Evolutionary conservation across 2,113 vertebrate species (phyloP).

Genomic region (Cyprinodon brontotheroides): DNA sequence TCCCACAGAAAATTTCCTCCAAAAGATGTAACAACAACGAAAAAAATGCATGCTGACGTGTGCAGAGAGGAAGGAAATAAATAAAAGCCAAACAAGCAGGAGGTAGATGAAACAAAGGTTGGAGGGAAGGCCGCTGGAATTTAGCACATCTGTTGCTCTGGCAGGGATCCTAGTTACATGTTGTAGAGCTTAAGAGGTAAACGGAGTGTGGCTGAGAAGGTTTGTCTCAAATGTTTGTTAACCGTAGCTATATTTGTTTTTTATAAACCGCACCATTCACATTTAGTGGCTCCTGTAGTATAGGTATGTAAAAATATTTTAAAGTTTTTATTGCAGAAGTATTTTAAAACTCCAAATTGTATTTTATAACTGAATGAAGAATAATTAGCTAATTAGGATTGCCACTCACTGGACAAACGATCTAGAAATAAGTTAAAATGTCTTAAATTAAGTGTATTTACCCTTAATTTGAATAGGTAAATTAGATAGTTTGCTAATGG

Average conservation of each 20-base stretch:
- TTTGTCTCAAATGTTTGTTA: conserved; percentile 38
- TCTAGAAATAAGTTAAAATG: too few relatives aligned
- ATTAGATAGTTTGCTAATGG: too few relatives aligned
- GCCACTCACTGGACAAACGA: too few relatives aligned
- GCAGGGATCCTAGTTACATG: conserved; percentile 62
- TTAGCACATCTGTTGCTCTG: conserved; percentile 73
- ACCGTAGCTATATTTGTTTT: background rate
- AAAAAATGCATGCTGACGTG: conserved; percentile 69
- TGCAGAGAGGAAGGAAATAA: conserved; percentile 76
- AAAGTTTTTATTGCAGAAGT: background rate
- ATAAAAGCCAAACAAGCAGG: conserved; percentile 62
- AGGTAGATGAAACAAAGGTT: conserved; percentile 68
- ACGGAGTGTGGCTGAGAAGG: conserved; percentile 24
- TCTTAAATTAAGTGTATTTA: too few relatives aligned
- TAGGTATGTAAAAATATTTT: background rate
- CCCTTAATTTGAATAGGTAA: too few relatives aligned
- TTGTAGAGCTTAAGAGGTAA: conserved; percentile 45
- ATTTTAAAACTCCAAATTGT: background rate
- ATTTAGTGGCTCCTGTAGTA: background rate
- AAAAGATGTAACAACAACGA: conserved; percentile 58
- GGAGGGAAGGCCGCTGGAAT: conserved; percentile 62
- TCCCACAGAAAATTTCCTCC: conserved; percentile 52
- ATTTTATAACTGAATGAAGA: background rate
- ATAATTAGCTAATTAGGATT: too few relatives aligned
- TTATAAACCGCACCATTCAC: background rate